Base-by-base conservation (phyloP, 2,888 invertebrate species). In the Lithodes maja region DNA sequence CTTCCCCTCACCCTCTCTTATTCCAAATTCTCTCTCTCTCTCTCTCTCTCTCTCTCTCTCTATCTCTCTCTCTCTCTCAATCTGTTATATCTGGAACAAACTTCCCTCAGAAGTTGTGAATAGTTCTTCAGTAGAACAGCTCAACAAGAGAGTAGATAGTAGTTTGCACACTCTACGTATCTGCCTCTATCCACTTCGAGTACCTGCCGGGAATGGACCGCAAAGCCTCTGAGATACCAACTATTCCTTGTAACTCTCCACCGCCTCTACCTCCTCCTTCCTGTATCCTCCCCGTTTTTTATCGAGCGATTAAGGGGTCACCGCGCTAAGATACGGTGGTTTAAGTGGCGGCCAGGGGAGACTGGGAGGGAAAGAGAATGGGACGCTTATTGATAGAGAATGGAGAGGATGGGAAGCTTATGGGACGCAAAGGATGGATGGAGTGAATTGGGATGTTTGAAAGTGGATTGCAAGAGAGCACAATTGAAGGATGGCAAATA, bases 21-120 rank as follows among this genome's bases (percentile, higher is more conserved):
- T 12, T 12, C 12, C 61, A 7, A 7, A 5, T 12, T 55, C 55
- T 55, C 55, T 9, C 55, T 9, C 9, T 9, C 3, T 55, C 55
- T 55, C 55, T 55, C 55, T 55, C 55, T n/a, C 75, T 75, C 75
- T 75, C 75, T 75, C 33, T 3, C 3, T 75, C 75, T n/a, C 75
- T 75, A 17, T 2, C 49, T 75, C 33, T 17, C 75, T 17, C 2
- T 75, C 75, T 75, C 75, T 17, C 49, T 75, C 33, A 17, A 1
- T 75, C 61, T 61, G 7, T 61, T 12, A 7, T 12, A 61, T 61
- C 12, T 61, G 5, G 7, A 61, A 61, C 61, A 61, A 61, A 61
- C 61, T 61, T 12, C 61, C 33, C 75, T 12, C 75, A 33, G 33
- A 33, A 33, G 33, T 33, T 33, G 33, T 33, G 33, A 33, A 33